A percentile compares a stretch with the other conserved stretches of the same genome.
phyloP scores from a whole-genome alignment of 1,140 invertebrate species.

The Aphis craccivora region DNA sequence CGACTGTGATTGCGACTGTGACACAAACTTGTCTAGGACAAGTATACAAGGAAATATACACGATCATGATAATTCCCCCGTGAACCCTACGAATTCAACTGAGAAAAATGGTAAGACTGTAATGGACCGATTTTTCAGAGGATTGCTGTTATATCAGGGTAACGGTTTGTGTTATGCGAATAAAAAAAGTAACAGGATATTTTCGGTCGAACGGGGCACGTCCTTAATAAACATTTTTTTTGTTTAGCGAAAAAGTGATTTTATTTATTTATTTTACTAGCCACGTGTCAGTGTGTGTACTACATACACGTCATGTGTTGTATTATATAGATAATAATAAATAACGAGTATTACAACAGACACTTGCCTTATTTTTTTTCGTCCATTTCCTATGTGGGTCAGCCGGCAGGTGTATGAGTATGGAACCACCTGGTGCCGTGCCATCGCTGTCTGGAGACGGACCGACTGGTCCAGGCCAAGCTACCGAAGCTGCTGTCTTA shows the following conservation, averaged over 20 bases:
- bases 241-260: neutral
- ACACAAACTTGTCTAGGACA: neutral
- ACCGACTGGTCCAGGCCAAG: slow-evolving; percentile 58
- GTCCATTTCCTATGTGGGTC: slow-evolving; percentile 79
- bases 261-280: slow-evolving; percentile 10
- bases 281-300: neutral
- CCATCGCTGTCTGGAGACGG: slow-evolving; percentile 62
- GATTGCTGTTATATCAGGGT: neutral
- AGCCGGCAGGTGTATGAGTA: slow-evolving; percentile 68
- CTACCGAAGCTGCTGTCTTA: slow-evolving; percentile 33
- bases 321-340: slow-evolving; percentile 4
- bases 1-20: neutral
- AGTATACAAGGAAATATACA: neutral
- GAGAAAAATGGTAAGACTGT: neutral
- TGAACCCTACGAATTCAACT: neutral
- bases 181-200: neutral
- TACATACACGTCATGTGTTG: neutral
- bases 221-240: neutral
- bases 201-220: neutral
- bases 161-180: neutral
- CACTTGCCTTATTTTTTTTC: slow-evolving; percentile 80
- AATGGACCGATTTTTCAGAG: neutral
- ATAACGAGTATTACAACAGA: neutral
- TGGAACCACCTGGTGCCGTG: slow-evolving; percentile 68
- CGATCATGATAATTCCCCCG: neutral